Conservation (phyloP, 2,797 vertebrate genomes). For the Holocentrus rufus region DNA sequence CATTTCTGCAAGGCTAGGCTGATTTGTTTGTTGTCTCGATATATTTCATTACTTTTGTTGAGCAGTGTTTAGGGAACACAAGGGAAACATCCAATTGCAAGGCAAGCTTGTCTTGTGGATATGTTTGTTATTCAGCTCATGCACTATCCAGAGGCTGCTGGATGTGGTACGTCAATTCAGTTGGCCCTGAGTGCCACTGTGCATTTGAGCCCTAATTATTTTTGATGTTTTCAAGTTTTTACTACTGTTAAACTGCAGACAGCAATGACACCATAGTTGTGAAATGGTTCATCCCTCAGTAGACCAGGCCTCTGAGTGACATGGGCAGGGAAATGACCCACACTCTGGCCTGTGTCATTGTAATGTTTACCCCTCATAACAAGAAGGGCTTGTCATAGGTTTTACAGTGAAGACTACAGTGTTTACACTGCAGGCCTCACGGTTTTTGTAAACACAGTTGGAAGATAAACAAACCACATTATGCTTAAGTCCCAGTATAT, state of each 20-base stretch:
- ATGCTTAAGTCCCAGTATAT: neutral
- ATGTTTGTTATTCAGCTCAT: constrained; percentile 83
- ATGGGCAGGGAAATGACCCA: constrained; percentile 40
- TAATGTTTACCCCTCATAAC: constrained; percentile 38
- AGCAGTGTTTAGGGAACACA: constrained; percentile 64
- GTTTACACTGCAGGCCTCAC: too few species aligned
- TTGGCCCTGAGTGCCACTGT: constrained; percentile 78
- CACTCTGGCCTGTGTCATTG: constrained; percentile 21
- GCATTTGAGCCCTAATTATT: constrained; percentile 76
- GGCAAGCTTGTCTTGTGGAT: constrained; percentile 77
- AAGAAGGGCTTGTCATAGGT: constrained; percentile 1
- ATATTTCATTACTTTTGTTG: constrained; percentile 61
- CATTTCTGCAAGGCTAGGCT: constrained; percentile 41
- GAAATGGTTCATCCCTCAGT: constrained; percentile 34
- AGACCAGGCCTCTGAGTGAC: constrained; percentile 29
- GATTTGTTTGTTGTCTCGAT: constrained; percentile 43
- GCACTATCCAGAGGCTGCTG: constrained; percentile 79
- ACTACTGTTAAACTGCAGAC: constrained; percentile 67
- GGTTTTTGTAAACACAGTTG: neutral
- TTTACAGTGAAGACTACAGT: constrained; percentile 19
- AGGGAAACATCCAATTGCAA: constrained; percentile 74
- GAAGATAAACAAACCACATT: constrained; percentile 6
- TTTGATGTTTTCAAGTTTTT: constrained; percentile 76
- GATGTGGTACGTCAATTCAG: constrained; percentile 81
- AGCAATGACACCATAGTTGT: constrained; percentile 38